Conservation (phyloP, 1,140 invertebrate genomes). For the Bombus breviceps region DNA sequence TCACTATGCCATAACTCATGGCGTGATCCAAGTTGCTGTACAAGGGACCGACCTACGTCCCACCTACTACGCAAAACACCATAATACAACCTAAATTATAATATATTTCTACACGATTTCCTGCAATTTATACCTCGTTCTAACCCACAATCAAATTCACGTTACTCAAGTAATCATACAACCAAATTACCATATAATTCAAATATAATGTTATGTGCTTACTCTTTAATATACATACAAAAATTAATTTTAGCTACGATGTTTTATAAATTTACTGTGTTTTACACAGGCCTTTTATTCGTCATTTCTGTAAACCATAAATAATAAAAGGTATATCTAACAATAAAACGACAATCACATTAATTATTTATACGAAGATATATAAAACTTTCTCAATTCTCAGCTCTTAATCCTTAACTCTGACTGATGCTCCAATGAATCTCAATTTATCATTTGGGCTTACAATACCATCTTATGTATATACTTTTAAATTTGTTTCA, state of each 20-base stretch:
- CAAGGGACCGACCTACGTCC: background rate
- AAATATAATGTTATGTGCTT: background rate
- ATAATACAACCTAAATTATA: background rate
- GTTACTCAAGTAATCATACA: background rate
- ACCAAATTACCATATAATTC: background rate
- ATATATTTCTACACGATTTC: background rate
- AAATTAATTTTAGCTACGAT: background rate
- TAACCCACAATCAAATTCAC: background rate
- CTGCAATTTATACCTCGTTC: background rate
- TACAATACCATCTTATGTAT: no score
- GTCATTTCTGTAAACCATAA: background rate
- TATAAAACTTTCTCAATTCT: no score
- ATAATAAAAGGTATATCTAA: no score
- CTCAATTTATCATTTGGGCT: no score
- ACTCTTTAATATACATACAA: background rate
- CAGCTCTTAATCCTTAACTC: no score
- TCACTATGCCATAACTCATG: constrained; percentile 28
- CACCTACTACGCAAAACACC: background rate
- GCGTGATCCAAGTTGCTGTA: constrained; percentile 14
- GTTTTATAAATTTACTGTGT: background rate
- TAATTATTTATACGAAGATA: no score
- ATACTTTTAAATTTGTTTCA: no score
- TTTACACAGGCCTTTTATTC: no score
- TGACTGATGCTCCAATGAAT: no score
- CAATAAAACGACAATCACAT: no score